Evolutionary conservation across 1,140 invertebrate genomes (phyloP).

Genomic region (Ostrea denselamellosa): DNA sequence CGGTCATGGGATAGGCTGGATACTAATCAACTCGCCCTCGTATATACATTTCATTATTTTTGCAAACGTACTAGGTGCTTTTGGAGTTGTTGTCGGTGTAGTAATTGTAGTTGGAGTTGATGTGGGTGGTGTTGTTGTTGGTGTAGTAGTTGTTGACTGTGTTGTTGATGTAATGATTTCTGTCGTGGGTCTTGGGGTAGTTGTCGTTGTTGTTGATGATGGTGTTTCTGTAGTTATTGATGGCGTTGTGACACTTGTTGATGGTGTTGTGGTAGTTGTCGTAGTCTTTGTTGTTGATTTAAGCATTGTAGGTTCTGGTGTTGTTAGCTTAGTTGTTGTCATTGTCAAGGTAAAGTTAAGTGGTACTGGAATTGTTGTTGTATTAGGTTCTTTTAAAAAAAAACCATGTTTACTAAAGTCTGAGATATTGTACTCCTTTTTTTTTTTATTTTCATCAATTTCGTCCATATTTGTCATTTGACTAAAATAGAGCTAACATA

Average conservation of each 20-base stretch:
- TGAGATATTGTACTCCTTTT: too few species aligned
- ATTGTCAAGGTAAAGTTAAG: background rate
- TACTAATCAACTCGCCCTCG: too few species aligned
- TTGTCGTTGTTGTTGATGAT: background rate
- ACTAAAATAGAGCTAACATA: too few species aligned
- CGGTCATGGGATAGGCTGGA: too few species aligned
- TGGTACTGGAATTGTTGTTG: background rate
- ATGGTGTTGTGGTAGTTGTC: background rate
- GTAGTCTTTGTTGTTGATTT: background rate
- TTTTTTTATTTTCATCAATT: too few species aligned
- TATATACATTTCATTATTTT: too few species aligned
- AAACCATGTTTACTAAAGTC: too few species aligned
- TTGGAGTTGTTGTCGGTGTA: background rate
- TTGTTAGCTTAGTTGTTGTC: background rate
- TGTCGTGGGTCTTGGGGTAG: background rate
- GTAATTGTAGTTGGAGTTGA: background rate
- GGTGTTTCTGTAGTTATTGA: background rate
- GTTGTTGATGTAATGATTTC: background rate
- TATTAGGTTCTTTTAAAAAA: too few species aligned
- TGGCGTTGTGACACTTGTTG: background rate
- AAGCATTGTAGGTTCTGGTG: background rate
- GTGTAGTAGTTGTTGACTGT: too few species aligned
- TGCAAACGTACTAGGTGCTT: too few species aligned
- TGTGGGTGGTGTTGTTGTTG: background rate
- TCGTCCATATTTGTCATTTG: too few species aligned